These are phyloP conservation scores for Gasterosteus aculeatus DNA, from an alignment of 2,113 vertebrate species.

Conservation along the genomic window DNA sequence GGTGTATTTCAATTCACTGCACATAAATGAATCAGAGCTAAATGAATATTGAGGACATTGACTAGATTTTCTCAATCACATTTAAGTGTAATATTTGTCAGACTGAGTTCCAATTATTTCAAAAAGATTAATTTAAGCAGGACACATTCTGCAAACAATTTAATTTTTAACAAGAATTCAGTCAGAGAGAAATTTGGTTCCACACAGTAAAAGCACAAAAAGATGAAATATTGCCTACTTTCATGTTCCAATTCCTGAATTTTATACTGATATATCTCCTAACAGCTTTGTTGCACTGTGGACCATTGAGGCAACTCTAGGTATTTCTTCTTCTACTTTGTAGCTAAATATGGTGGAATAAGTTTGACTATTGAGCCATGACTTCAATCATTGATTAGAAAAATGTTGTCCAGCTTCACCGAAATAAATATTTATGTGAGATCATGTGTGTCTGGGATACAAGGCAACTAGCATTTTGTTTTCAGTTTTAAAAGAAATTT, in stretches of 20 bases:
- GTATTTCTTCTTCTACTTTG: neutral
- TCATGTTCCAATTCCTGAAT: neutral
- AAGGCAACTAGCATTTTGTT: neutral
- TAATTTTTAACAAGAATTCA: constrained; percentile 18
- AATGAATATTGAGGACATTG: neutral
- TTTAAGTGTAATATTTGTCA: neutral
- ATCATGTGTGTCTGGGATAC: neutral
- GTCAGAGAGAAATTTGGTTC: neutral
- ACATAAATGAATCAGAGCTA: neutral
- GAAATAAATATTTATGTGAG: neutral
- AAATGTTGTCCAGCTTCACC: neutral
- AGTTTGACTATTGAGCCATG: neutral
- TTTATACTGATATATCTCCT: neutral
- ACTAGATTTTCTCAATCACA: neutral
- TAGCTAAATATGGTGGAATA: neutral
- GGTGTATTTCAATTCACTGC: neutral
- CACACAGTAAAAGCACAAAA: constrained; percentile 16
- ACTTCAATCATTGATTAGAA: neutral
- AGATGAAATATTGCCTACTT: neutral
- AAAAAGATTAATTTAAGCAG: constrained; percentile 19
- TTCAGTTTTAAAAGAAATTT: constrained; percentile 10
- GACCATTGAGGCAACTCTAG: neutral
- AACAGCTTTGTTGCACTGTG: neutral
- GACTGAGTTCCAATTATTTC: neutral
- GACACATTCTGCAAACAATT: constrained; percentile 23